These are phyloP conservation scores for Tenualosa ilisha DNA, from an alignment of 2,797 vertebrate species.

Conservation along the genomic window DNA sequence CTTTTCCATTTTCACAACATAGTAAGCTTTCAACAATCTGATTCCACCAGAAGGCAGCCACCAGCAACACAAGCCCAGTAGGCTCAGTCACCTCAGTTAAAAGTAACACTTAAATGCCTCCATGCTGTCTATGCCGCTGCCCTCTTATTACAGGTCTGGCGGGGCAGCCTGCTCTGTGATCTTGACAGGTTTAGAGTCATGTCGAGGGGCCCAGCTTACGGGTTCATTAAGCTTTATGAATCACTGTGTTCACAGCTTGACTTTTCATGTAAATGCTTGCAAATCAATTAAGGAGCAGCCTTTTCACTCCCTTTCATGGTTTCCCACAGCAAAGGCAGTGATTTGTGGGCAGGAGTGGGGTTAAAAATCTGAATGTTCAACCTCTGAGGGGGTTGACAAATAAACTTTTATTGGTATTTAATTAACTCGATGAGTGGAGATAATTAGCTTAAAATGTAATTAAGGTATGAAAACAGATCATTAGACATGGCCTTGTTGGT, in stretches of 20 bases:
- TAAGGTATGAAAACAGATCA: conserved; percentile 47
- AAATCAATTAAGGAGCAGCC: conserved; percentile 57
- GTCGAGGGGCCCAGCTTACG: conserved; percentile 54
- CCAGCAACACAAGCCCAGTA: conserved; percentile 40
- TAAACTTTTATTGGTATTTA: conserved; percentile 46
- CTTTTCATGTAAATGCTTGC: conserved; percentile 61
- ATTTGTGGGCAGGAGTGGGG: conserved; percentile 39
- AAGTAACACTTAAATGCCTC: conserved; percentile 61
- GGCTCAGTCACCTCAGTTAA: conserved; percentile 42
- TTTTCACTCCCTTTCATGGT: conserved; percentile 45
- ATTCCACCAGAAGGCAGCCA: conserved; percentile 53
- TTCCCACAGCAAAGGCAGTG: conserved; percentile 40
- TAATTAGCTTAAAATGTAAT: conserved; percentile 50
- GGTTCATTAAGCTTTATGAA: conserved; percentile 64
- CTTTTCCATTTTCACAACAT: neutral
- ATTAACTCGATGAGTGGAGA: conserved; percentile 47
- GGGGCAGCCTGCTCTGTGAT: conserved; percentile 57
- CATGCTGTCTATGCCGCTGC: conserved; percentile 58
- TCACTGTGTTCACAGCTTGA: conserved; percentile 61
- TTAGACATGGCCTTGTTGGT: neutral
- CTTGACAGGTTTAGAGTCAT: conserved; percentile 60
- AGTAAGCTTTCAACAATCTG: conserved; percentile 22
- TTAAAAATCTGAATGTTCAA: conserved; percentile 47
- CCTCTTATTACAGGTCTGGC: conserved; percentile 58
- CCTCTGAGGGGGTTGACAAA: conserved; percentile 34